Evolutionary conservation across 2,113 vertebrate species (phyloP), one percentile per base, ranked within the genome.

Genomic region (Pungitius pungitius): DNA sequence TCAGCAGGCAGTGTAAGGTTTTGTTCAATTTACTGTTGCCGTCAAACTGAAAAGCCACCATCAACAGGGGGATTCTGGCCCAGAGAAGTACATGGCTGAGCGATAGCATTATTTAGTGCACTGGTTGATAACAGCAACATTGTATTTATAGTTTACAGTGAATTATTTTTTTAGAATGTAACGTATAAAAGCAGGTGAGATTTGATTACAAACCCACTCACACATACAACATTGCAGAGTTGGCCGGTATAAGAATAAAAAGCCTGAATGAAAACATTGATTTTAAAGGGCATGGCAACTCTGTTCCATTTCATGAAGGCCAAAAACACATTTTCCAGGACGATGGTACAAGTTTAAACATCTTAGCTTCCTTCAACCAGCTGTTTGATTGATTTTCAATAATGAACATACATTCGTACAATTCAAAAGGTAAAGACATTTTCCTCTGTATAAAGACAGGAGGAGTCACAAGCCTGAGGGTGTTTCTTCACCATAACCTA

Each of bases 311-410:
- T 77, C 54, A 43, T 52, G 43, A 37, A 7, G 13, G 66, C n/a
- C 56, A 35, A 33, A 10, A 54, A 73, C 35, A 72, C 47, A 65
- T 70, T 79, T 82, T 26, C 24, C 61, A 59, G 43, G 67, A 72
- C 69, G 47, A 30, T 58, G 61, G 7, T 35, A 35, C 45, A 43
- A 72, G 60, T 78, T 78, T 56, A 24, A 39, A 75, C 69, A 76
- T 74, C 56, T 80, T 77, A 71, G 75, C 51, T 66, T 58, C 6
- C 59, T 51, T 75, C 71, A 80, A 59, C 43, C 3, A 2, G 65
- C 42, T 82, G 71, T 78, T 84, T 81, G 90, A 89, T 90, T 86
- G 71, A 88, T 80, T 83, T 80, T 84, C 26, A 22, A 58, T 35
- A 57, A 75, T 78, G 65, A 78, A 75, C 49, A 57, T 80, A 78